Conservation (phyloP, 1,140 invertebrate genomes). For the Ooceraea biroi region DNA sequence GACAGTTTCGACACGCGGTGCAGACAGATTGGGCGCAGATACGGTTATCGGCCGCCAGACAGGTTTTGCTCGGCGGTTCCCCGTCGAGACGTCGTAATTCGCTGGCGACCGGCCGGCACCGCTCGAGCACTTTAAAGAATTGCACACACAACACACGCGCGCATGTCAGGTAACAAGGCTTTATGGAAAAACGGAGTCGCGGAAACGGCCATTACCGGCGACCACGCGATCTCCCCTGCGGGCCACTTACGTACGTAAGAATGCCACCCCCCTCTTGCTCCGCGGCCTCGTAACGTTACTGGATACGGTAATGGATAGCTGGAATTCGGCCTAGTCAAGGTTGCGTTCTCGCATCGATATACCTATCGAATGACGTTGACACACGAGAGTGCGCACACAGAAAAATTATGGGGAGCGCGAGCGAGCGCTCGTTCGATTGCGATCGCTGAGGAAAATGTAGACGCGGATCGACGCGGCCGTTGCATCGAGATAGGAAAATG, state of each 20-base stretch:
- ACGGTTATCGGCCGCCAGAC: not conserved
- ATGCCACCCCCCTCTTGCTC: conserved; percentile 8
- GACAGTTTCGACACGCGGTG: conserved; percentile 6
- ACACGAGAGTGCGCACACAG: not conserved
- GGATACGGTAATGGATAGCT: conserved; percentile 46
- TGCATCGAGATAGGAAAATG: not conserved
- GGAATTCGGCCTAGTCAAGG: conserved; percentile 14
- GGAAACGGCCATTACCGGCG: conserved; percentile 33
- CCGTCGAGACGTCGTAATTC: conserved; percentile 20
- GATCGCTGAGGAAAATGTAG: conserved; percentile 15
- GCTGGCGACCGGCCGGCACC: conserved; percentile 6
- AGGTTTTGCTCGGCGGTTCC: not conserved
- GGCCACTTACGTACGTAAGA: conserved; percentile 46
- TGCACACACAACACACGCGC: not conserved
- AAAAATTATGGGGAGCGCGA: conserved; percentile 25
- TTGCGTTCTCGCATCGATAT: not conserved
- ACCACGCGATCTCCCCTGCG: conserved; percentile 37
- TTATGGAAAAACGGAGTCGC: conserved; percentile 23
- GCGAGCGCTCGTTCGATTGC: too few species aligned
- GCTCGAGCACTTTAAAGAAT: conserved; percentile 22
- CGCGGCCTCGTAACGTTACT: conserved; percentile 10
- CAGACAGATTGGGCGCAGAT: not conserved
- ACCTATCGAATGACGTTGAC: conserved; percentile 22
- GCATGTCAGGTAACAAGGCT: not conserved
- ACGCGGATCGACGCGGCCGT: not conserved